Conservation (phyloP, 2,888 invertebrate genomes). For the Heliconius charithonia region DNA sequence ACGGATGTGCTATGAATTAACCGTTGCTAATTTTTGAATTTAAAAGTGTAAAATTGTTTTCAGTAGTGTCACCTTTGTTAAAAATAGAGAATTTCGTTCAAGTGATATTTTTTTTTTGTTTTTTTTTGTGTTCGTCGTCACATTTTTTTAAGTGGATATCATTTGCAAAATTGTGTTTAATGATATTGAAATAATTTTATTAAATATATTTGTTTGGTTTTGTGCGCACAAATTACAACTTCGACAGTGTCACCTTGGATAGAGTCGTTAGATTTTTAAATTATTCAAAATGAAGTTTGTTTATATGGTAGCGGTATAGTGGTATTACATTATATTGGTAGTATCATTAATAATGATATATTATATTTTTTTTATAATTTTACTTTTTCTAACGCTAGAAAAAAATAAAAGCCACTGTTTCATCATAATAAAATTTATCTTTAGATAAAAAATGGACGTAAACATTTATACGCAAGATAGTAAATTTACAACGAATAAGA, state of each 20-base stretch:
- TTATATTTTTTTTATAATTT: too few relatives aligned
- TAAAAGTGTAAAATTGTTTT: conserved; percentile 48
- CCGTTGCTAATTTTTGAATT: conserved; percentile 55
- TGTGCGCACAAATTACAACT: conserved; percentile 31
- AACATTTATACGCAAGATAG: conserved; percentile 22
- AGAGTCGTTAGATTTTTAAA: conserved; percentile 35
- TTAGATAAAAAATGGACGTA: conserved; percentile 29
- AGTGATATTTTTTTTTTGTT: background rate
- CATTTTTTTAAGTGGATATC: background rate
- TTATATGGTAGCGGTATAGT: conserved; percentile 12
- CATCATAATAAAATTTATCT: conserved; percentile 31
- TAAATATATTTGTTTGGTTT: background rate
- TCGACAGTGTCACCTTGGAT: conserved; percentile 45
- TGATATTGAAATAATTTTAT: background rate
- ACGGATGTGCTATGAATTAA: conserved; percentile 43
- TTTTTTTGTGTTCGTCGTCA: background rate
- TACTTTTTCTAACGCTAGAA: conserved; percentile 23
- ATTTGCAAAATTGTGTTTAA: conserved; percentile 3
- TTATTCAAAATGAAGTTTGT: conserved; percentile 26
- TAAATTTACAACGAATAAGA: conserved; percentile 21
- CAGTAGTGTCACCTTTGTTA: conserved; percentile 47
- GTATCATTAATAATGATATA: too few relatives aligned
- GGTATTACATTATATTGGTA: too few relatives aligned
- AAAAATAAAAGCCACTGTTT: conserved; percentile 29
- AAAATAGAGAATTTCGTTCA: background rate